Evolutionary conservation across 2,113 vertebrate species (phyloP).

Genomic region (Lutjanus erythropterus): DNA sequence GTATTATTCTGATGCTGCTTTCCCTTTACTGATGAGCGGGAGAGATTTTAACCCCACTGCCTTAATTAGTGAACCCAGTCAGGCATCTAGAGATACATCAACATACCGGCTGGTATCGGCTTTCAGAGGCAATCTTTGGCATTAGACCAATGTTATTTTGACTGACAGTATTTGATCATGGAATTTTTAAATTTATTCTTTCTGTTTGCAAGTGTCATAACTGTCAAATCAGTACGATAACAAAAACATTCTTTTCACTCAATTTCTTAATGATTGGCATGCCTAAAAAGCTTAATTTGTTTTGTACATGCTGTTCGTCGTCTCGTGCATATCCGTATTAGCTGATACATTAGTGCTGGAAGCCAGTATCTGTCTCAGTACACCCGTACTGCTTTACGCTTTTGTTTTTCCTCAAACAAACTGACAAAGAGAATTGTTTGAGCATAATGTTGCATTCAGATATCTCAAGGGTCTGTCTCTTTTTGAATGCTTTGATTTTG

Average conservation of each 20-base stretch:
- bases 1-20: background rate
- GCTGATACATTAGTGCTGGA: background rate
- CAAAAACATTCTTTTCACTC: background rate
- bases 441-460: background rate
- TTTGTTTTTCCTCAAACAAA: background rate
- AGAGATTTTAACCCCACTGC: background rate
- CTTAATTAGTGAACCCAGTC: conserved; percentile 11
- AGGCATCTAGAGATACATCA: background rate
- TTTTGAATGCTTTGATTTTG: background rate
- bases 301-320: conserved; percentile 25
- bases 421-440: background rate
- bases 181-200: background rate
- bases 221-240: background rate
- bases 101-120: background rate
- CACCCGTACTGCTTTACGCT: background rate
- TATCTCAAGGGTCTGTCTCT: background rate
- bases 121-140: conserved; percentile 19
- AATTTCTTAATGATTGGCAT: background rate
- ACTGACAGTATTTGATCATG: background rate
- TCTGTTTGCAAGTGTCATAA: background rate
- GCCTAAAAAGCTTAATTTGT: conserved; percentile 9
- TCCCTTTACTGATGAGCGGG: background rate
- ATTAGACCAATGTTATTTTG: conserved; percentile 26
- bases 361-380: background rate
- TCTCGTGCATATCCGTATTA: background rate